phyloP scores from a whole-genome alignment of 2,113 vertebrate genomes.

The Brienomyrus brachyistius region DNA sequence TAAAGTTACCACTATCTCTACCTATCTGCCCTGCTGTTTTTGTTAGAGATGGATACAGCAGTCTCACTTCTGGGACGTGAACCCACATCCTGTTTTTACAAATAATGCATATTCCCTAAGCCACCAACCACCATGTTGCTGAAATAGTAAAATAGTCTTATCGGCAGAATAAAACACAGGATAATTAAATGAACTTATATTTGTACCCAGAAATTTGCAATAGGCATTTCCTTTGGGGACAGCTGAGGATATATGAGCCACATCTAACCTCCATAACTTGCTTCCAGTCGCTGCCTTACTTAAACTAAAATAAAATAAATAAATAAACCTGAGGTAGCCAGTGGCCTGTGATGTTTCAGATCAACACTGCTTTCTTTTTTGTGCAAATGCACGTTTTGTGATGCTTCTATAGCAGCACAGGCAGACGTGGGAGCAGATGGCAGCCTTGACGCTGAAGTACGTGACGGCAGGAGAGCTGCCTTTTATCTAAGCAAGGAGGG shows the following conservation, averaged over 20 bases:
- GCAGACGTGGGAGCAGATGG: slow-evolving; percentile 20
- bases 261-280: background rate
- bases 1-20: background rate
- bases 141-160: background rate
- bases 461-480: background rate
- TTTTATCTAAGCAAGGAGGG: background rate
- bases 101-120: background rate
- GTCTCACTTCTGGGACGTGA: background rate
- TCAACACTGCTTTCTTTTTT: background rate
- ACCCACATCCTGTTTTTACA: background rate
- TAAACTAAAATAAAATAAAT: background rate
- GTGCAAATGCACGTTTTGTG: background rate
- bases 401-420: background rate
- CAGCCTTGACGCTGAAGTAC: background rate
- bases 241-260: background rate
- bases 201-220: background rate
- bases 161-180: background rate
- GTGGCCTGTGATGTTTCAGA: background rate
- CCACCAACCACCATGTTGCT: background rate
- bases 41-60: background rate
- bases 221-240: background rate
- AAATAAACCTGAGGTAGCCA: background rate
- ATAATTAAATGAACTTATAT: background rate
- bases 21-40: background rate
- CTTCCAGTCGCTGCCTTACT: background rate